Evolutionary conservation across 2,797 vertebrate genomes (phyloP).

Genomic region (Oryzias dopingdopingensis): DNA sequence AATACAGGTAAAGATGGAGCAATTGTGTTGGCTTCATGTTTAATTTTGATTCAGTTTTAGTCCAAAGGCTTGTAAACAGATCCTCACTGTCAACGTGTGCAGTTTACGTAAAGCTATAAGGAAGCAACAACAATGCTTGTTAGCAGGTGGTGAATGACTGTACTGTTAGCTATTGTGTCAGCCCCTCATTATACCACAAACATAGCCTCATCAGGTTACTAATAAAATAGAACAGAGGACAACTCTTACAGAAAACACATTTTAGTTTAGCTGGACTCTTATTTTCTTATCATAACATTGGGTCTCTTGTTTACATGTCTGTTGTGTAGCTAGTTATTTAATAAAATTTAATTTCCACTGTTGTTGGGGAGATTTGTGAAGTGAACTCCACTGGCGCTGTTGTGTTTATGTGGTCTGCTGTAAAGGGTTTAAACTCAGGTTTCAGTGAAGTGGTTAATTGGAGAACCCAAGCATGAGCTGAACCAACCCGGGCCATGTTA

Average conservation of each 20-base stretch:
- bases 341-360: too few species aligned
- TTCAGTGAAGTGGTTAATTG: too few species aligned
- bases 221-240: neutral
- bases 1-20: too few species aligned
- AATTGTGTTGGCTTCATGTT: neutral
- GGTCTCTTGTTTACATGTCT: too few species aligned
- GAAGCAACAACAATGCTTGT: neutral
- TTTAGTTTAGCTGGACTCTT: neutral
- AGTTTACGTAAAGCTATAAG: neutral
- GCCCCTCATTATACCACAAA: neutral
- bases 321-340: too few species aligned
- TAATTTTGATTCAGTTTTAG: neutral
- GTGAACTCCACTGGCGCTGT: too few species aligned
- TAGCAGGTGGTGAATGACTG: neutral
- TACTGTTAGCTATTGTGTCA: neutral
- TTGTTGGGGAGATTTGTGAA: too few species aligned
- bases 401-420: too few species aligned
- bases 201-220: neutral
- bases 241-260: neutral
- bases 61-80: neutral
- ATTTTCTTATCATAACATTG: neutral
- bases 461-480: too few species aligned
- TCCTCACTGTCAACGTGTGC: neutral
- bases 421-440: too few species aligned
- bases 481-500: too few species aligned